Evolutionary conservation across 2,797 vertebrate genomes (phyloP), one percentile per base, ranked within the genome.

Genomic region (Capromys pilorides): DNA sequence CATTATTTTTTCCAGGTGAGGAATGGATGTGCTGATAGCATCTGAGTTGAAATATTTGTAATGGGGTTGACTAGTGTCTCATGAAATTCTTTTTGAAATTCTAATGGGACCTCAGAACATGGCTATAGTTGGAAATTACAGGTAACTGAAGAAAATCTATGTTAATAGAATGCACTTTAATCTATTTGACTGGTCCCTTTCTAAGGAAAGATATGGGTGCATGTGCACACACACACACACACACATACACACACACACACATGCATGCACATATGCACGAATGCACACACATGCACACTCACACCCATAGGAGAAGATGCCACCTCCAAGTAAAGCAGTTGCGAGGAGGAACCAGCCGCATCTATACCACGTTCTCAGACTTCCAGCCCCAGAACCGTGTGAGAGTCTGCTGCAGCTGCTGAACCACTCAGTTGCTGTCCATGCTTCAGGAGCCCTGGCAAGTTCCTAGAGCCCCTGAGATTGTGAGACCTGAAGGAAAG

Each of bases 361-460:
- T 1, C 6, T 12, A 7, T 1, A 1, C 31, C 0, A 0, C 22
- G 64, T 33, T 69, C 78, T 77, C 11, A 45, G 79, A 57, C 13
- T 82, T 62, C n/a, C 6, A n/a, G 21, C 12, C 28, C 45, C 14
- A 12, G 26, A 45, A 51, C 1, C 8, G 12, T 18, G 51, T 33
- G 78, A 26, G 14, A 24, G 14, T 6, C 28, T 9, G 10, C 66
- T 22, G n/a, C 89, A 51, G 14, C 10, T 21, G 26, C 33, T n/a
- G 26, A 49, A 18, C 18, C 21, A 36, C 33, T n/a, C 11, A 24
- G 3, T 49, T 36, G 5, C 5, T 31, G 13, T 39, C 45, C 28
- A 36, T 33, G 31, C 6, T 71, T 8, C 1, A 16, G n/a, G 21
- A 78, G 36, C 16, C 26, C 2, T 33, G 7, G 64, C 7, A 94